A percentile compares a stretch with the other conserved stretches of the same genome.
Conservation (phyloP, 2,797 vertebrate genomes). For the Xerus rutilus region DNA sequence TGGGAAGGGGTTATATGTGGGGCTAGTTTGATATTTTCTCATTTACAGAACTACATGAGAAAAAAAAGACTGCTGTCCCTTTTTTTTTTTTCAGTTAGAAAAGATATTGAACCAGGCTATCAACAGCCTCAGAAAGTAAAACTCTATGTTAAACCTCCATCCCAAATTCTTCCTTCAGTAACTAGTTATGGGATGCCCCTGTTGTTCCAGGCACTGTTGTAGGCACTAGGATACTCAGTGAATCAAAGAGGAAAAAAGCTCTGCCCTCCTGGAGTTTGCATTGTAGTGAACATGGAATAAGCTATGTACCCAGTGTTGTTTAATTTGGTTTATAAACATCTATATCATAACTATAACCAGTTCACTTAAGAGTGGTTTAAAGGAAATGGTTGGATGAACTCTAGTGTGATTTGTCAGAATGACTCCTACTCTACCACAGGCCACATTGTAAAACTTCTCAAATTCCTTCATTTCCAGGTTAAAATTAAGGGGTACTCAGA, state of each 20-base stretch:
- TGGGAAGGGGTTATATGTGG: not conserved
- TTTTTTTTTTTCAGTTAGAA: not conserved
- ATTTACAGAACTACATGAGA: not conserved
- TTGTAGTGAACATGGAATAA: not conserved
- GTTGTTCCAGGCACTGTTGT: not conserved
- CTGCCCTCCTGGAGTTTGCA: not conserved
- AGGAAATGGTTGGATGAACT: not conserved
- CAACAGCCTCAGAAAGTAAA: not conserved
- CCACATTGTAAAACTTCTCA: not conserved
- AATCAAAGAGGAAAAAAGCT: not conserved
- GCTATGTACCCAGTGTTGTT: not conserved
- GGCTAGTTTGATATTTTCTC: not conserved
- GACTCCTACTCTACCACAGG: not conserved
- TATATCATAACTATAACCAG: not conserved
- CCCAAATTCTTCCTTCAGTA: not conserved
- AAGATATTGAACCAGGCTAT: conserved; percentile 40
- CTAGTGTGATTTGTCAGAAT: not conserved
- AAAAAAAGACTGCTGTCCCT: conserved; percentile 32
- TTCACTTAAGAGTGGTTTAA: not conserved
- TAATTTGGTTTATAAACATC: not conserved
- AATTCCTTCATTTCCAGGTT: conserved; percentile 10
- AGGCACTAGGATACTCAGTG: not conserved
- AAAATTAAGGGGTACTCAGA: not conserved
- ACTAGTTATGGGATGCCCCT: not conserved
- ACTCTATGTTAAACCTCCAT: not conserved